Conservation (phyloP, 2,888 invertebrate species). For the Cotesia congregata region DNA sequence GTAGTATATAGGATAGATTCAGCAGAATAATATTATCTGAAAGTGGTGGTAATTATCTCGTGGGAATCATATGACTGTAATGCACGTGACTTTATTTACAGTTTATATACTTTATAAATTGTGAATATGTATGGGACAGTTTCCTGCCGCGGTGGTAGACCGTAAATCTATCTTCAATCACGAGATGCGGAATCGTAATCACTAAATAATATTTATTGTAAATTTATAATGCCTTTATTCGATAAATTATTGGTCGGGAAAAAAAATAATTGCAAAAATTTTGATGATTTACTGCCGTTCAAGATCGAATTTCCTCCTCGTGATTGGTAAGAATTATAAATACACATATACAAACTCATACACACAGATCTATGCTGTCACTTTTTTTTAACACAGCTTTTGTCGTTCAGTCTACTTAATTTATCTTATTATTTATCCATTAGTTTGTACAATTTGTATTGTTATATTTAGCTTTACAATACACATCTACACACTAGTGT, state of each 20-base stretch:
- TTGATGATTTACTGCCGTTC: slow-evolving; percentile 46
- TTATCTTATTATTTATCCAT: neutral
- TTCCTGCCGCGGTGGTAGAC: slow-evolving; percentile 60
- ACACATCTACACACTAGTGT: neutral
- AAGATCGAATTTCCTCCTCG: slow-evolving; percentile 48
- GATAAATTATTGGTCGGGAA: slow-evolving; percentile 79
- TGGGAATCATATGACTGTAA: slow-evolving; percentile 67
- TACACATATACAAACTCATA: neutral
- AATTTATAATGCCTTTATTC: slow-evolving; percentile 79
- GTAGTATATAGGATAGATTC: neutral
- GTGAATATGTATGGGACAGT: slow-evolving; percentile 62
- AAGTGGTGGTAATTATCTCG: slow-evolving; percentile 21
- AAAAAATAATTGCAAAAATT: slow-evolving; percentile 69
- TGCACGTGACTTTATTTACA: slow-evolving; percentile 71
- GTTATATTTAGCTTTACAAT: neutral
- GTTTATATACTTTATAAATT: slow-evolving; percentile 61
- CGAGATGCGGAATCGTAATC: slow-evolving; percentile 58
- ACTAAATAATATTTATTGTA: slow-evolving; percentile 43
- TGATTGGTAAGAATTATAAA: slow-evolving; percentile 55
- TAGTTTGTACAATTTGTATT: neutral
- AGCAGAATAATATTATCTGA: slow-evolving; percentile 22
- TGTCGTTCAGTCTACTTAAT: neutral
- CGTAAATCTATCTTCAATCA: slow-evolving; percentile 51
- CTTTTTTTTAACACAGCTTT: neutral
- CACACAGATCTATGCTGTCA: neutral